A percentile compares a stretch with the other conserved stretches of the same genome.
These are phyloP conservation scores for Muntiacus reevesi DNA, from an alignment of 2,113 vertebrate genomes.

Conservation along the genomic window DNA sequence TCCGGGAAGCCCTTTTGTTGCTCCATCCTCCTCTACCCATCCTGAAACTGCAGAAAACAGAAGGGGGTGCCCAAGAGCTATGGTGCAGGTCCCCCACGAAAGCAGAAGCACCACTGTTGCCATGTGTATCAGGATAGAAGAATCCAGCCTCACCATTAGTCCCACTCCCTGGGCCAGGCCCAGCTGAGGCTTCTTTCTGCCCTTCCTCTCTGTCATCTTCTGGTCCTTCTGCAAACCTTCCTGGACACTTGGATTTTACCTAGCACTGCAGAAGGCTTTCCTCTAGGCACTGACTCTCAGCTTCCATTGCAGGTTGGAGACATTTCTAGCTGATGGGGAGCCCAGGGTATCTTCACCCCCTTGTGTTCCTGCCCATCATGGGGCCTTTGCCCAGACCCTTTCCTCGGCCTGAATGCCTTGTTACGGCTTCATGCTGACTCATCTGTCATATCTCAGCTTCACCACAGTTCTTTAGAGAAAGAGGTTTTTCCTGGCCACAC, in stretches of 20 bases:
- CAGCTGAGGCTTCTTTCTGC: not conserved
- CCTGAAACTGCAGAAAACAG: not conserved
- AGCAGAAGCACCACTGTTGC: too few species aligned
- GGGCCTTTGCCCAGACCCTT: not conserved
- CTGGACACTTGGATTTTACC: not conserved
- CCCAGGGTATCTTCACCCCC: not conserved
- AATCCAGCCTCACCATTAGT: accelerated
- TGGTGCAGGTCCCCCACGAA: not conserved
- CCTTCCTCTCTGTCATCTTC: not conserved
- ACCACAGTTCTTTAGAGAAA: not conserved
- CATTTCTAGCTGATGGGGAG: not conserved
- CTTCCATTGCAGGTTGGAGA: not conserved
- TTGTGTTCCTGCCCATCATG: not conserved
- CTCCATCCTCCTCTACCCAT: not conserved
- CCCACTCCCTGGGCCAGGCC: not conserved
- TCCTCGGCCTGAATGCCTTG: not conserved
- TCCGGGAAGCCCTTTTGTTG: not conserved
- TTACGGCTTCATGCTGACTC: not conserved
- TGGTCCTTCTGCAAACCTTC: not conserved
- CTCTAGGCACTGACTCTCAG: not conserved
- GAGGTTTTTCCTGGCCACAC: not conserved
- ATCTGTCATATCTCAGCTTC: not conserved
- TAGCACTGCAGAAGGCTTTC: not conserved
- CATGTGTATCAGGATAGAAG: not conserved
- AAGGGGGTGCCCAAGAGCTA: not conserved